phyloP scores from a whole-genome alignment of 92 coral and sea anemone species.

The Montipora capitata region DNA sequence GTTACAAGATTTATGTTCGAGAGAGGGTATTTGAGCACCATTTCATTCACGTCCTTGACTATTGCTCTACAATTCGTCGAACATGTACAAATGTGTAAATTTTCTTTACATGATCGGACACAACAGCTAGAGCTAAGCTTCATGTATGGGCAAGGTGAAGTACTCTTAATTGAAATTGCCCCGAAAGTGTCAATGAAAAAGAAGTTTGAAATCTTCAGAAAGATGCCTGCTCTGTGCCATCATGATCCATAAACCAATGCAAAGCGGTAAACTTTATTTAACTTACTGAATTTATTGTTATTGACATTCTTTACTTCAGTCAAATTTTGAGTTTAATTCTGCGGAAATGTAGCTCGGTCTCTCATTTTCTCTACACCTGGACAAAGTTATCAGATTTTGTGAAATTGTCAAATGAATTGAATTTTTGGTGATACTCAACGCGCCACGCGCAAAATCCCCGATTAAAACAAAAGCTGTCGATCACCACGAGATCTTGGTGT shows the following conservation, averaged over 20 bases:
- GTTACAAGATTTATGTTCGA: background rate
- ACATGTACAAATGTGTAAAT: too few relatives aligned
- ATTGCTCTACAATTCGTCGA: background rate
- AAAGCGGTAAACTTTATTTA: too few relatives aligned
- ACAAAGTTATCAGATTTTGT: background rate
- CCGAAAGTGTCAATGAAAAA: background rate
- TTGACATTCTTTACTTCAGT: background rate
- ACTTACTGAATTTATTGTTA: background rate
- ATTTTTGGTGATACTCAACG: background rate
- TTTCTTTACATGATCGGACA: conserved; percentile 16
- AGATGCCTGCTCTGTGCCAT: too few relatives aligned
- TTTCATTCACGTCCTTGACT: background rate
- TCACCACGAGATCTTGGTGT: background rate
- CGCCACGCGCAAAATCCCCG: conserved; percentile 58
- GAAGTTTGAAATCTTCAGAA: background rate
- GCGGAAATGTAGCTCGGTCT: background rate
- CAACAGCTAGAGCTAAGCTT: background rate
- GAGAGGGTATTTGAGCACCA: background rate
- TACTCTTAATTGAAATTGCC: background rate
- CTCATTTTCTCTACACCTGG: conserved; percentile 7
- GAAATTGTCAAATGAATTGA: background rate
- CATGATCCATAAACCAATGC: too few relatives aligned
- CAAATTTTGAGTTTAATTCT: background rate
- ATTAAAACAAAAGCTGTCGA: conserved; percentile 29
- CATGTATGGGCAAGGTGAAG: background rate